Base-by-base conservation (phyloP, 2,888 invertebrate genomes). In the Lochmaea capreae region DNA sequence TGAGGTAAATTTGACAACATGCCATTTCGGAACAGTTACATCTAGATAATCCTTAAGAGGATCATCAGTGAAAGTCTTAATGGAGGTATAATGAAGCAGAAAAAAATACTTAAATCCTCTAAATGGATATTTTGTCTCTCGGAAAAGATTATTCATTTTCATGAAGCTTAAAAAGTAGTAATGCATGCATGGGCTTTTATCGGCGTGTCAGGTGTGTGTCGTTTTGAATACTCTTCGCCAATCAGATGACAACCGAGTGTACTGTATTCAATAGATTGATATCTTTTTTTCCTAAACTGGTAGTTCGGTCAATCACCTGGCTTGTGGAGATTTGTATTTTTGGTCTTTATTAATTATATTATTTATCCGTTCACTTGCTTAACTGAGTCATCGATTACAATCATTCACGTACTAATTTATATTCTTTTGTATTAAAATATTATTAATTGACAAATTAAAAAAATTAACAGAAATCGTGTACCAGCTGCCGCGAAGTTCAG, bases 1-100 rank as follows among this genome's bases (percentile, higher is more conserved):
- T 76, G 75, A 77, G 73, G 71, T 59, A 71, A 77, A 77, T 77
- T 77, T 77, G 77, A 77, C 77, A 77, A 77, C 77, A 73, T 77
- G 77, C 70, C 77, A 77, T 72, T 69, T 62, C 54, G 71, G 71
- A 73, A 75, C 77, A 77, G 72, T 77, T 77, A 77, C 71, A 75
- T 77, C 77, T 77, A 77, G 77, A 77, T 77, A 77, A 77, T 75
- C 77, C 77, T 69, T 69, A 73, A 73, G 74, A 75, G 71, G 77
- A 77, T 65, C 68, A 43, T 69, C 68, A 72, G 62, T 33, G 71
- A 72, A 74, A 72, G 69, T 71, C 72, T 61, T 77, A 77, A 77
- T 75, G 73, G 75, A 65, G 49, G 71, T 63, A 67, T 71, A 66
- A 63, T 72, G 67, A 70, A 67, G 22, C 22, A 42, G 42, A 70